Conservation (phyloP, 2,113 vertebrate species). For the Jaculus jaculus region DNA sequence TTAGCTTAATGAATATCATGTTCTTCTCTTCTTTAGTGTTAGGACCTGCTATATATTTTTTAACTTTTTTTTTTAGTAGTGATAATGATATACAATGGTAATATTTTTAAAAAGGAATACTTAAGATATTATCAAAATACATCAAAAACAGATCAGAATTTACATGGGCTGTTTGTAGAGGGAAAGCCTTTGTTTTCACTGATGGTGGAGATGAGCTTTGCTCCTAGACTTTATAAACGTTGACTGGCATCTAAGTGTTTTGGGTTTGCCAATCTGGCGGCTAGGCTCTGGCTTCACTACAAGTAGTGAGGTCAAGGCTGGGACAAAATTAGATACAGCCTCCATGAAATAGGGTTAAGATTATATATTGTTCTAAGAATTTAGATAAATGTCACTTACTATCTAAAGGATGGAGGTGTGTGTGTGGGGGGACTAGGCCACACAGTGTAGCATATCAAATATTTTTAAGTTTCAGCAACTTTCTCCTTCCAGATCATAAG, state of each 20-base stretch:
- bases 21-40: constrained; percentile 35
- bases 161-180: constrained; percentile 37
- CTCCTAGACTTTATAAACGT: constrained; percentile 84
- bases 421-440: constrained; percentile 10
- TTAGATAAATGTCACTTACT: constrained; percentile 9
- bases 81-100: background rate
- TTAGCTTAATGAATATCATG: constrained; percentile 12
- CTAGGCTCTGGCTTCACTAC: constrained; percentile 81
- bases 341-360: constrained; percentile 77
- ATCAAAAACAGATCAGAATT: constrained; percentile 41
- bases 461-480: background rate
- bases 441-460: background rate
- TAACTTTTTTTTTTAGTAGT: constrained; percentile 36
- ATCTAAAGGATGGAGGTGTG: background rate
- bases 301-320: constrained; percentile 83
- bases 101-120: constrained; percentile 27
- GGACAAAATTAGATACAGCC: constrained; percentile 82
- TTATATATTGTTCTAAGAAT: constrained; percentile 24
- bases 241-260: constrained; percentile 86
- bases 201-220: constrained; percentile 75
- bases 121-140: constrained; percentile 9
- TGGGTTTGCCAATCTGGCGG: constrained; percentile 86
- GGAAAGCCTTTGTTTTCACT: constrained; percentile 70
- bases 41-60: constrained; percentile 35
- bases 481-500: constrained; percentile 8